Percentiles rank a stretch among this genome's conserved stretches.
Conservation (phyloP, 2,113 vertebrate genomes). For the Cyphomyrus plagiostoma region DNA sequence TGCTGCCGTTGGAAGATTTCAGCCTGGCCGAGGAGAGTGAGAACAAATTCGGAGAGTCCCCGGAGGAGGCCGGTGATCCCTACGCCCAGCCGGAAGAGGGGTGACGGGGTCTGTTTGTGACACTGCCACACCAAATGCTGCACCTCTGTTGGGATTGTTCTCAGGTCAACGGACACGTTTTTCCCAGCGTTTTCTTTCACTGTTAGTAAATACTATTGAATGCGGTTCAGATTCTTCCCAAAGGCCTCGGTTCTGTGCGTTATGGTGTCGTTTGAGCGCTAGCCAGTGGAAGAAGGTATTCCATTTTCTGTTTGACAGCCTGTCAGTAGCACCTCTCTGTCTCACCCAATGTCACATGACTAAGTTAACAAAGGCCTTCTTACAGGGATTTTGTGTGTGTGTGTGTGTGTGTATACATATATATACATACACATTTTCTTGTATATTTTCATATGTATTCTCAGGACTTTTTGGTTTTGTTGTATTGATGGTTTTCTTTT, state of each 20-base stretch:
- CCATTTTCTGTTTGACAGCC: neutral
- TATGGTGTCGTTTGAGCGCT: neutral
- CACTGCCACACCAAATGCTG: constrained; percentile 35
- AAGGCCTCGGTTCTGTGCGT: neutral
- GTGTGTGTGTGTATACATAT: neutral
- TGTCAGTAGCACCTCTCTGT: neutral
- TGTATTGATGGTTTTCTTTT: constrained; percentile 43
- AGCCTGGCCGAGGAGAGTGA: constrained; percentile 59
- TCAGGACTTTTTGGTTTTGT: constrained; percentile 59
- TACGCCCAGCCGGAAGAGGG: constrained; percentile 43
- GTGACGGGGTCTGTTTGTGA: constrained; percentile 35
- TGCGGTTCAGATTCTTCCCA: neutral
- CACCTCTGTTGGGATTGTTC: constrained; percentile 48
- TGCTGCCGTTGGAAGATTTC: constrained; percentile 70
- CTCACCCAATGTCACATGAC: neutral
- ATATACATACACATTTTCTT: neutral
- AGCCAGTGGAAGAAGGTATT: neutral
- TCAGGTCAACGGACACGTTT: constrained; percentile 65
- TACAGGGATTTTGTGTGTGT: constrained; percentile 16
- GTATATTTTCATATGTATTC: constrained; percentile 27
- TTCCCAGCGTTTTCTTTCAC: constrained; percentile 18
- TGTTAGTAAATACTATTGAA: neutral
- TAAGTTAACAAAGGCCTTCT: constrained; percentile 13
- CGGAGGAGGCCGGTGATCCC: constrained; percentile 33
- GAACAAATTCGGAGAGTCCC: constrained; percentile 47